These are phyloP conservation scores for Dicentrarchus labrax DNA, from an alignment of 2,113 vertebrate genomes.

Conservation along the genomic window DNA sequence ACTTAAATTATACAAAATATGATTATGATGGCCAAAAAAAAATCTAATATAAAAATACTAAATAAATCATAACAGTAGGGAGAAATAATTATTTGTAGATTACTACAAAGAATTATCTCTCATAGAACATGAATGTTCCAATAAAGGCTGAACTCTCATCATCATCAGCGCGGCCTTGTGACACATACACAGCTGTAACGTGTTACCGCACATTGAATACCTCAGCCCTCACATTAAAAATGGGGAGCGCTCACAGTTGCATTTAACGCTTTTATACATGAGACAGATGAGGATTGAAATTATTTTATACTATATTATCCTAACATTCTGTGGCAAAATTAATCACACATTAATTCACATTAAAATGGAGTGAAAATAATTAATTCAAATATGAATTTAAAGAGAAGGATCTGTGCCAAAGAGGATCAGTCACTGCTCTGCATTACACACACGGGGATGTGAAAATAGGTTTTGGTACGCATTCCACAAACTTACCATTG, in stretches of 20 bases:
- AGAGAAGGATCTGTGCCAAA: not conserved
- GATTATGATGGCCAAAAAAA: not conserved
- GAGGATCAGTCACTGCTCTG: not conserved
- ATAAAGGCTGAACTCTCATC: not conserved
- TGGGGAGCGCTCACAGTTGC: not conserved
- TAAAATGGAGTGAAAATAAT: not conserved
- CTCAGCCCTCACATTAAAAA: not conserved
- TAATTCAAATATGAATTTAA: not conserved
- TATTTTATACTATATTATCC: not conserved
- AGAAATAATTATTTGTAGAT: not conserved
- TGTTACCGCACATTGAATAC: not conserved
- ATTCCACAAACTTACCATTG: no score
- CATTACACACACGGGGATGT: not conserved
- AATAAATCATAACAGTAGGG: not conserved
- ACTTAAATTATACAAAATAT: not conserved
- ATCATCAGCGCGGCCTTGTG: no score
- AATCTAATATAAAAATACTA: not conserved
- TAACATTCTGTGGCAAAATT: not conserved
- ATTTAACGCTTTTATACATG: no score
- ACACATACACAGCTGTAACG: slow-evolving; percentile 14
- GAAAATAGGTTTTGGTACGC: not conserved
- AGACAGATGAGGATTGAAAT: not conserved
- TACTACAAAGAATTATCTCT: not conserved
- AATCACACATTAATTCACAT: not conserved
- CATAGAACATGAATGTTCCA: not conserved